Conservation (phyloP, 2,113 vertebrate species). For the Aspidoscelis tigris region DNA sequence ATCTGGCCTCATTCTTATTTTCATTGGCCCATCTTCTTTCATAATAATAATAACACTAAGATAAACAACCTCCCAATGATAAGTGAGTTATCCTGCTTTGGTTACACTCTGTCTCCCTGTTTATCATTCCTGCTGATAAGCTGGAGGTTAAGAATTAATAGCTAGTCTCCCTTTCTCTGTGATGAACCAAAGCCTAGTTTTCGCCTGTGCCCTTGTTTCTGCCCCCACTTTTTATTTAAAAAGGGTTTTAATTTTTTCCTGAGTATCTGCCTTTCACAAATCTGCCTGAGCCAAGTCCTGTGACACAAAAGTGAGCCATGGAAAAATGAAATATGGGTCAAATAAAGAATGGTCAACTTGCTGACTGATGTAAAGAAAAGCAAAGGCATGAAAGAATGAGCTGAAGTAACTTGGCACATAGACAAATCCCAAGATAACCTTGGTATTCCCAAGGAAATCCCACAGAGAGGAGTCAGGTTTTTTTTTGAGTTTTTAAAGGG, state of each 20-base stretch:
- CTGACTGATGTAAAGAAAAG: background rate
- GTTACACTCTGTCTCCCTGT: constrained; percentile 5
- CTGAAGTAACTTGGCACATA: background rate
- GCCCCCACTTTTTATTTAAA: too few relatives aligned
- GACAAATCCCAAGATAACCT: constrained; percentile 25
- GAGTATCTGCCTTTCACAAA: background rate
- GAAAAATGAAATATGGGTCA: background rate
- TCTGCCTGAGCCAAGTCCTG: background rate
- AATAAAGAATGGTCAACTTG: background rate
- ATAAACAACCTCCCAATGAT: constrained; percentile 43
- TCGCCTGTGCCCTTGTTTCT: background rate
- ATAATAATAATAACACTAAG: constrained; percentile 30
- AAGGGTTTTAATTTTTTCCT: background rate
- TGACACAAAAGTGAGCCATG: background rate
- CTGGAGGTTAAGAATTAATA: background rate
- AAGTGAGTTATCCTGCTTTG: constrained; percentile 46
- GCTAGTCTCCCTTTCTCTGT: background rate
- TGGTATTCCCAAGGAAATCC: constrained; percentile 12
- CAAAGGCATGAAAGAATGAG: constrained; percentile 7
- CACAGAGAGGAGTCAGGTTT: background rate
- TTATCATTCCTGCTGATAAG: constrained; percentile 23
- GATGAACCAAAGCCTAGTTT: background rate
- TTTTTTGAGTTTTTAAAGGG: too few relatives aligned
- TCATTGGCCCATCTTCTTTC: constrained; percentile 53
- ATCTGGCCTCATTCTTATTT: constrained; percentile 46